phyloP scores from a whole-genome alignment of 1,140 invertebrate genomes.

The Drosophila orosa region DNA sequence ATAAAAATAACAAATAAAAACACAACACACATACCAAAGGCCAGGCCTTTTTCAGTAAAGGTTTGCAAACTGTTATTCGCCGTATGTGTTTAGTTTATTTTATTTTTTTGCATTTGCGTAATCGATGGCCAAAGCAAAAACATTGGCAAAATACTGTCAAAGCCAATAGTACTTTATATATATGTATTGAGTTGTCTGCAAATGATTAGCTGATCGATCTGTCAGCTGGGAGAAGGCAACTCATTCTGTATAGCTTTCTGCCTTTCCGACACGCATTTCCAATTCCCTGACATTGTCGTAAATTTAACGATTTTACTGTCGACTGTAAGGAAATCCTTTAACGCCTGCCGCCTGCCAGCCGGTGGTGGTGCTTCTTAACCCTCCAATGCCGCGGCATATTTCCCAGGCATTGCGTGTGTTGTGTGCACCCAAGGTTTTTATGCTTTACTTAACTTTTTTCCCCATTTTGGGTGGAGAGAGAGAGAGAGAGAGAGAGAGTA shows the following conservation, averaged over 20 bases:
- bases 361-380: slow-evolving; percentile 12
- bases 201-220: slow-evolving; percentile 48
- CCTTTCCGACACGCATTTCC: slow-evolving; percentile 49
- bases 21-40: slow-evolving; percentile 6
- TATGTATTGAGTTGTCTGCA: neutral
- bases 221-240: slow-evolving; percentile 2
- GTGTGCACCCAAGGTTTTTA: slow-evolving; percentile 47
- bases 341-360: slow-evolving; percentile 26
- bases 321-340: slow-evolving; percentile 63
- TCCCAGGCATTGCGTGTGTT: slow-evolving; percentile 42
- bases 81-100: slow-evolving; percentile 24
- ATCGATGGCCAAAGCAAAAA: slow-evolving; percentile 55
- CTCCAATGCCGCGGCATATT: neutral
- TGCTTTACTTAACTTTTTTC: slow-evolving; percentile 34
- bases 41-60: slow-evolving; percentile 34
- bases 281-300: slow-evolving; percentile 56
- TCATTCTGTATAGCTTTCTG: slow-evolving; percentile 11
- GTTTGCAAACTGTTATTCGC: slow-evolving; percentile 39
- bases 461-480: neutral
- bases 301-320: slow-evolving; percentile 78
- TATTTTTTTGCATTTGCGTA: slow-evolving; percentile 57
- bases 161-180: neutral
- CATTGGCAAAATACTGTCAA: slow-evolving; percentile 52
- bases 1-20: slow-evolving; percentile 1
- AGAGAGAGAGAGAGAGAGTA: neutral